Conservation (phyloP, 23 tunicate species). For the Halocynthia roretzi region DNA sequence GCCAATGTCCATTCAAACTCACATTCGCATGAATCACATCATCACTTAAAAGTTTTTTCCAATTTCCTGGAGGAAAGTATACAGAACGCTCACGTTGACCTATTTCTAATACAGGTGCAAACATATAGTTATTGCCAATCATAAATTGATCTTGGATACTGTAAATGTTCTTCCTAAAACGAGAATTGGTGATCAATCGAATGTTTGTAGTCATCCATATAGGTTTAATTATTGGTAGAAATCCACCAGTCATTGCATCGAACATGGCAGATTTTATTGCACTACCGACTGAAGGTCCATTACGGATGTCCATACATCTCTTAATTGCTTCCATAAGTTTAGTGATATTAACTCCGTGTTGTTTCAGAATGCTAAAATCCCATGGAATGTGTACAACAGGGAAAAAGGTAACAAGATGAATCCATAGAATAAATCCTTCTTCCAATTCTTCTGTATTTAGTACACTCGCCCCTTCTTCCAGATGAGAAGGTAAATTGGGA, state of each 20-base stretch:
- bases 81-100: conserved; percentile 14
- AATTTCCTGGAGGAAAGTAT: conserved; percentile 46
- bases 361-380: conserved; percentile 23
- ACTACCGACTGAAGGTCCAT: conserved; percentile 15
- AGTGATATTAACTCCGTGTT: conserved; percentile 16
- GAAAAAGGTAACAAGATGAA: conserved; percentile 55
- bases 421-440: conserved; percentile 47
- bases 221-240: conserved; percentile 42
- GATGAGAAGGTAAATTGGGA: conserved; percentile 41
- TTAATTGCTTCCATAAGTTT: conserved; percentile 5
- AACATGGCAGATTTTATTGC: conserved; percentile 25
- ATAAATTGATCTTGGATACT: conserved; percentile 59
- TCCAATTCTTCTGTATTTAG: conserved; percentile 12
- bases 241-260: conserved; percentile 34
- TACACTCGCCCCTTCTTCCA: conserved; percentile 23
- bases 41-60: conserved; percentile 15
- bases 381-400: conserved; percentile 73
- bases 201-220: conserved; percentile 71
- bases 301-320: conserved; percentile 27
- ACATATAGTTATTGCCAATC: conserved; percentile 51
- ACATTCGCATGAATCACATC: too few relatives aligned
- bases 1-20: too few relatives aligned
- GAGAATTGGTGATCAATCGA: neutral
- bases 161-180: conserved; percentile 2
- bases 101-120: conserved; percentile 48